Conservation (phyloP, 1,140 invertebrate species). For the Diprion similis region DNA sequence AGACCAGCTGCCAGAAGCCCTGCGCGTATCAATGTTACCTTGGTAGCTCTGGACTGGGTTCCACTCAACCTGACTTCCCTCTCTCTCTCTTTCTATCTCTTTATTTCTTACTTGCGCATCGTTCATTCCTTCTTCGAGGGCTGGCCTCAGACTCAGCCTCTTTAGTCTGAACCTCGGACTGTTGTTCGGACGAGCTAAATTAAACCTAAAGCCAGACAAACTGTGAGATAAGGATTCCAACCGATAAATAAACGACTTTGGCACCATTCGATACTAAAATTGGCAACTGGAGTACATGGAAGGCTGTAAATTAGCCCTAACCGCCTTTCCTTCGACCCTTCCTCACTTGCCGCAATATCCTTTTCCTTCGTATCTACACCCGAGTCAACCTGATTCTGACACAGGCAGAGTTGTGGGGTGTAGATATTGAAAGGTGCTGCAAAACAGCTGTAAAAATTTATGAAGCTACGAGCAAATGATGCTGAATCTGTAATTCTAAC, state of each 20-base stretch:
- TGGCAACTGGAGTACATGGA: conserved; percentile 29
- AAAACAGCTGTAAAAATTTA: no score
- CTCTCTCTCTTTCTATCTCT: background rate
- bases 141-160: background rate
- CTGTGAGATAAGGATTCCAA: conserved; percentile 30
- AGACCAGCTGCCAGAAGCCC: conserved; percentile 13
- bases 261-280: conserved; percentile 35
- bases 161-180: background rate
- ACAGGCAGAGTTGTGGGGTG: no score
- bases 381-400: no score
- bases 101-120: background rate
- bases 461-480: no score
- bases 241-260: conserved; percentile 46
- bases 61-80: background rate
- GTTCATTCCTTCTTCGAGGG: background rate
- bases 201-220: conserved; percentile 41
- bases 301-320: conserved; percentile 32
- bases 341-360: background rate
- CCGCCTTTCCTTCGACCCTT: background rate
- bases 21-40: conserved; percentile 4
- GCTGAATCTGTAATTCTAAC: no score
- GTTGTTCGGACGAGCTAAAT: conserved; percentile 29
- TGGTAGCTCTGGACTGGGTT: background rate
- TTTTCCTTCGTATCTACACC: background rate
- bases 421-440: no score